phyloP scores from a whole-genome alignment of 2,113 vertebrate species.

The Grus americana region DNA sequence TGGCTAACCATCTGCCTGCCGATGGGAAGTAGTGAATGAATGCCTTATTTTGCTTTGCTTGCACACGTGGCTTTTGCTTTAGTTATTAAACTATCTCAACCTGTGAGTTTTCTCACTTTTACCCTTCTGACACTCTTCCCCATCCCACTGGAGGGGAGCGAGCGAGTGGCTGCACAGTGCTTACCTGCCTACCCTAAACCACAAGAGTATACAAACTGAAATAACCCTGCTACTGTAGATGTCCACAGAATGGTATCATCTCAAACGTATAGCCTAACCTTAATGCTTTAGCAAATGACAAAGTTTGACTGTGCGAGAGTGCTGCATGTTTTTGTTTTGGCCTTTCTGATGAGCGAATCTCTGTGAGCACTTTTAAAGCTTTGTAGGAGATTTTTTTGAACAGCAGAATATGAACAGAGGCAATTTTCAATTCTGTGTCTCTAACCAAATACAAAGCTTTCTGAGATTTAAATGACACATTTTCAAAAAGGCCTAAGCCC shows the following conservation, averaged over 20 bases:
- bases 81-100: not conserved
- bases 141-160: not conserved
- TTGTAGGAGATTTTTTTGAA: not conserved
- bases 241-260: not conserved
- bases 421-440: slow-evolving; percentile 40
- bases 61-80: not conserved
- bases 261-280: not conserved
- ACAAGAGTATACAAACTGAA: not conserved
- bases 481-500: slow-evolving; percentile 26
- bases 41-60: not conserved
- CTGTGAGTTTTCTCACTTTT: not conserved
- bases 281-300: not conserved
- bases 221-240: not conserved
- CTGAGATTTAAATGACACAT: slow-evolving; percentile 37
- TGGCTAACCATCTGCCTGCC: not conserved
- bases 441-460: slow-evolving; percentile 52
- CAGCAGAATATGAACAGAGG: slow-evolving; percentile 12
- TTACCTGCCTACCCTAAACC: not conserved
- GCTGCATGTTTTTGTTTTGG: not conserved
- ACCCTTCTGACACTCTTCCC: not conserved
- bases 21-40: not conserved
- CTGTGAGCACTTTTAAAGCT: slow-evolving; percentile 18
- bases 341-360: slow-evolving; percentile 4
- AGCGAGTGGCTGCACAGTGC: fast-evolving
- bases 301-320: not conserved